Percentiles rank a stretch among this genome's conserved stretches.
Evolutionary conservation across 2,113 vertebrate species (phyloP).

Genomic region (Pipra filicauda): DNA sequence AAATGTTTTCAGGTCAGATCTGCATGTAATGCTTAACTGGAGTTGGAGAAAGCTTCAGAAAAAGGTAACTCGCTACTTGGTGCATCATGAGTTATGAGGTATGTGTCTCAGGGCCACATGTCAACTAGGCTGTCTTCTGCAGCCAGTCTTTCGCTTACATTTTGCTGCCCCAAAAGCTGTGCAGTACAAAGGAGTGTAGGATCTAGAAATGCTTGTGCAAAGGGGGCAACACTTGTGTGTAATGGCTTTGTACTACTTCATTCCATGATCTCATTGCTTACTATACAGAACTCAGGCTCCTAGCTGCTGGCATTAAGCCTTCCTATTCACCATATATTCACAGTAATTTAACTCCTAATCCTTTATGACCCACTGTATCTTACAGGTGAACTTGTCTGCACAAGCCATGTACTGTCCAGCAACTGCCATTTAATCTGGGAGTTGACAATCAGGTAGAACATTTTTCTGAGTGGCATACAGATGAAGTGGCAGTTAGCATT

Average conservation of each 20-base stretch:
- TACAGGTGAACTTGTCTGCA: neutral
- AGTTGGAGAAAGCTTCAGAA: neutral
- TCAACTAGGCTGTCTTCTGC: neutral
- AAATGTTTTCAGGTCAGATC: neutral
- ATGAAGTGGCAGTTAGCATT: neutral
- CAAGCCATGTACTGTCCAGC: neutral
- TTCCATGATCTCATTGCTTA: neutral
- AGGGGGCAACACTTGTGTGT: neutral
- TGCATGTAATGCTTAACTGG: neutral
- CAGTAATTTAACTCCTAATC: neutral
- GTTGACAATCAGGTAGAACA: neutral
- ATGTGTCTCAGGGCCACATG: neutral
- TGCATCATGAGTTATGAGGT: neutral
- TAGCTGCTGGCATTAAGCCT: neutral
- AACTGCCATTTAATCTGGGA: neutral
- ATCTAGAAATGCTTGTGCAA: neutral
- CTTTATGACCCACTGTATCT: neutral
- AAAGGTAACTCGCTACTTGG: neutral
- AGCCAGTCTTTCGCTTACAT: neutral
- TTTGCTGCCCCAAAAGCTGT: neutral
- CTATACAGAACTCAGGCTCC: neutral
- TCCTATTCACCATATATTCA: neutral
- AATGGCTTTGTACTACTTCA: neutral
- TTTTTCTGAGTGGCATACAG: neutral
- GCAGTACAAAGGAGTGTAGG: neutral